phyloP scores from a whole-genome alignment of 2,797 vertebrate genomes.

The Acanthiza pusilla region DNA sequence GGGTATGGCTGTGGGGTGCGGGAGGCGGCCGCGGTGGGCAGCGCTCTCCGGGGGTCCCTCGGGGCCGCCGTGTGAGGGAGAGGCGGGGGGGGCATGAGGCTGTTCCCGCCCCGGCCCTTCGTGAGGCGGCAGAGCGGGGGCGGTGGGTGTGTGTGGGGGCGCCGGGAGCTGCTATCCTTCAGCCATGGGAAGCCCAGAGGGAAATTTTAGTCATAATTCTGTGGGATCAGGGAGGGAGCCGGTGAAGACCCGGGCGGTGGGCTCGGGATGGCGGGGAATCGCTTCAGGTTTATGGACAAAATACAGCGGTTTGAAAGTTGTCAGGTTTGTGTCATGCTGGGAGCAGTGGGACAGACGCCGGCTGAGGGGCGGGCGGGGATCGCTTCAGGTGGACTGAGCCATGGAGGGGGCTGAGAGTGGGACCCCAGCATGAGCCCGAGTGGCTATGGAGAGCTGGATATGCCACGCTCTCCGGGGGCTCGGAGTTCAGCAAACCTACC shows the following conservation, averaged over 20 bases:
- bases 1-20: rapidly evolving
- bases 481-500: rapidly evolving
- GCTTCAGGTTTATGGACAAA: background rate
- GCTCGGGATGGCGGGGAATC: background rate
- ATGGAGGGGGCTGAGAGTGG: background rate
- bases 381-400: background rate
- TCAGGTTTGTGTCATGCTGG: background rate
- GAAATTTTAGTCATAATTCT: background rate
- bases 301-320: background rate
- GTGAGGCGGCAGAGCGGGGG: background rate
- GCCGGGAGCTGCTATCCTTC: background rate
- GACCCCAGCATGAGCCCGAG: background rate
- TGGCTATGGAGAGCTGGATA: background rate
- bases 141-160: background rate
- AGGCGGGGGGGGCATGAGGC: background rate
- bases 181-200: background rate
- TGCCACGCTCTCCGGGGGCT: background rate
- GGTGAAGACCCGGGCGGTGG: background rate
- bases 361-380: background rate
- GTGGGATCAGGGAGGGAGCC: background rate
- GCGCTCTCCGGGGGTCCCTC: background rate
- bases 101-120: no score
- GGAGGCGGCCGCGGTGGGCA: background rate
- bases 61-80: background rate
- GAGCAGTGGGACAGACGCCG: background rate